These are phyloP conservation scores for Acrobasis consociella DNA, from an alignment of 2,888 invertebrate genomes.

Conservation along the genomic window DNA sequence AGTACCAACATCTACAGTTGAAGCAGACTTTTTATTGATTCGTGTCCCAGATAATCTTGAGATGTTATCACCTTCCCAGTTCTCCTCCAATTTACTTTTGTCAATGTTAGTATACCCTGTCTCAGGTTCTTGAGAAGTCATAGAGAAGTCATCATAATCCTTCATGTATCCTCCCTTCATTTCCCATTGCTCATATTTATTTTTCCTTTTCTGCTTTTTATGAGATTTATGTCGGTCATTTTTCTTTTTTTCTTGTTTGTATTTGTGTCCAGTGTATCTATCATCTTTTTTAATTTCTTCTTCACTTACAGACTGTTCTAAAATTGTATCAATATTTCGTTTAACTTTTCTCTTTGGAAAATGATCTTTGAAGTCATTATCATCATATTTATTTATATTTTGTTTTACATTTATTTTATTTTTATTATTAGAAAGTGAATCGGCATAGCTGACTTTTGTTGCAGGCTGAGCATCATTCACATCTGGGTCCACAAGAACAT, in stretches of 20 bases:
- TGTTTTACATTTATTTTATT: conserved; percentile 38
- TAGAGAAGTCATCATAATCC: conserved; percentile 65
- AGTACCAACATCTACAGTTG: conserved; percentile 19
- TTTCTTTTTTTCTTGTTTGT: conserved; percentile 63
- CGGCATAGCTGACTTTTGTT: conserved; percentile 63
- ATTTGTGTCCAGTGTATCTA: conserved; percentile 58
- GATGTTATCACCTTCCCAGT: conserved; percentile 26
- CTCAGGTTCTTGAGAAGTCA: conserved; percentile 52
- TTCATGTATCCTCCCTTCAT: conserved; percentile 70
- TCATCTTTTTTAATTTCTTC: conserved; percentile 69
- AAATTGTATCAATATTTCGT: conserved; percentile 36
- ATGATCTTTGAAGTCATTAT: conserved; percentile 74
- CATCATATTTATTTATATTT: conserved; percentile 34
- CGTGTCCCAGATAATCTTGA: conserved; percentile 43
- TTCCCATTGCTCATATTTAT: conserved; percentile 75
- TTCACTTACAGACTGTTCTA: conserved; percentile 53
- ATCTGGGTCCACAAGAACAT: conserved; percentile 26
- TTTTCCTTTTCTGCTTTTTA: conserved; percentile 70
- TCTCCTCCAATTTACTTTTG: conserved; percentile 30
- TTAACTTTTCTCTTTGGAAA: conserved; percentile 45
- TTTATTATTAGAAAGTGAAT: conserved; percentile 52
- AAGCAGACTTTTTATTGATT: conserved; percentile 21
- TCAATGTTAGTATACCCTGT: conserved; percentile 43
- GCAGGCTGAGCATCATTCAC: conserved; percentile 30
- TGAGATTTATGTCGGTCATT: conserved; percentile 61